Base-by-base conservation (phyloP, 2,113 vertebrate species). In the Montifringilla adamsi region DNA sequence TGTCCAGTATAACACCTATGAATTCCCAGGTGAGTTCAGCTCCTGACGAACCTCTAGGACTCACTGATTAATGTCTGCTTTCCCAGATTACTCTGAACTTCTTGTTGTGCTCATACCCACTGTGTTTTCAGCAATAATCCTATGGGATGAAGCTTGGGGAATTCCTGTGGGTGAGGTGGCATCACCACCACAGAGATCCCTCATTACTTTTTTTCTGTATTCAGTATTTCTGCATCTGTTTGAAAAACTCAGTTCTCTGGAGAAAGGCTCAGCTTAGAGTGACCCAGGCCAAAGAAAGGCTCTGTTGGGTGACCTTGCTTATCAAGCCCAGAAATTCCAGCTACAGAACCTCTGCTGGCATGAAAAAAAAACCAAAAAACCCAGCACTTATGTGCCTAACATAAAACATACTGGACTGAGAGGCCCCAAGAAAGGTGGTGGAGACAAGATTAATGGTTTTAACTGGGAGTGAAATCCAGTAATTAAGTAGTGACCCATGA, bases 401-500 rank as follows among this genome's bases (percentile, higher is more conserved):
- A 67, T 68, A 93, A 97, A 96, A 92, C 90, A 96, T 46, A 43
- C 72, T 56, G 84, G 84, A 50, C 62, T 59, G 77, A 95, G 96
- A 97, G 95, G 88, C 89, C 86, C 84, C 68, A 62, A 64, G 84
- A 90, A 95, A 93, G 80, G 60, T 88, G 82, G 77, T 73, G 75
- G 95, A 96, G 95, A 97, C 94, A 96, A 97, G 96, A 97, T 96
- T 94, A 94, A 97, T 96, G 83, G 94, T 77, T 95, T 95, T 84
- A 96, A 94, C 94, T 91, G 94, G 87, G 94, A 97, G 96, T 94
- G 90, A 97, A 96, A 97, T 92, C 78, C 67, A 96, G 88, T 95
- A 97, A 97, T 96, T 97, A 97, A 97, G 93, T 92, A 97, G 95
- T 95, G 96, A 96, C 95, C 95, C 91, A 69, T 87, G 95, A 96